phyloP scores from a whole-genome alignment of 2,797 vertebrate genomes.

The Onychomys arenicola region DNA sequence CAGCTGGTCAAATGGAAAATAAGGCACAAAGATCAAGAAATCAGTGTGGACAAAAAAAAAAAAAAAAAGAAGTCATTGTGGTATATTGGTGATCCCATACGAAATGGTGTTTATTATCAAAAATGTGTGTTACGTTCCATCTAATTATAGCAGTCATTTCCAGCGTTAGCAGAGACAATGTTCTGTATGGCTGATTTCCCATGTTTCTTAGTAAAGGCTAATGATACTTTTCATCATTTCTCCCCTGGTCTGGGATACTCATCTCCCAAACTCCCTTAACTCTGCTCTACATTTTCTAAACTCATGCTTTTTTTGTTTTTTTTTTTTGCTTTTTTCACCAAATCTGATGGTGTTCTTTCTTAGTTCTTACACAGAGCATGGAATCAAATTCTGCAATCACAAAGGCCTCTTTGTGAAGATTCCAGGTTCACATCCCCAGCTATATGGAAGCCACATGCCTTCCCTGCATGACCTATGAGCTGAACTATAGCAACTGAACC shows the following conservation, averaged over 20 bases:
- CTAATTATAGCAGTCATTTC: neutral
- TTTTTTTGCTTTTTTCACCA: neutral
- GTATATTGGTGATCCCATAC: neutral
- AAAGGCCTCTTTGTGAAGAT: neutral
- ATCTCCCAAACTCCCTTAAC: neutral
- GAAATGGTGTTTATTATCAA: neutral
- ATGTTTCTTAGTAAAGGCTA: neutral
- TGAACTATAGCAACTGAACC: neutral
- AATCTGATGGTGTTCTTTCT: neutral
- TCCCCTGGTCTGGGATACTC: neutral
- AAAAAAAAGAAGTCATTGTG: neutral
- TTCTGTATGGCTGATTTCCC: neutral
- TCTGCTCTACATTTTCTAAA: neutral
- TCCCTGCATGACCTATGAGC: neutral
- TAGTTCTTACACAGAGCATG: neutral
- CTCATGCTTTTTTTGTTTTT: no score
- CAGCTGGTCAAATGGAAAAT: slow-evolving; percentile 19
- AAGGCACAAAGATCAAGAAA: neutral
- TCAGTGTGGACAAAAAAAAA: neutral
- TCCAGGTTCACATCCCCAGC: neutral
- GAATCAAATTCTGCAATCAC: neutral
- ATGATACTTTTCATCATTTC: neutral
- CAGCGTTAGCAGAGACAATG: neutral
- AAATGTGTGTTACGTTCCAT: neutral
- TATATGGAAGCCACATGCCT: neutral